Base-by-base conservation (phyloP, 2,888 invertebrate species). In the Dryobotodes eremita region DNA sequence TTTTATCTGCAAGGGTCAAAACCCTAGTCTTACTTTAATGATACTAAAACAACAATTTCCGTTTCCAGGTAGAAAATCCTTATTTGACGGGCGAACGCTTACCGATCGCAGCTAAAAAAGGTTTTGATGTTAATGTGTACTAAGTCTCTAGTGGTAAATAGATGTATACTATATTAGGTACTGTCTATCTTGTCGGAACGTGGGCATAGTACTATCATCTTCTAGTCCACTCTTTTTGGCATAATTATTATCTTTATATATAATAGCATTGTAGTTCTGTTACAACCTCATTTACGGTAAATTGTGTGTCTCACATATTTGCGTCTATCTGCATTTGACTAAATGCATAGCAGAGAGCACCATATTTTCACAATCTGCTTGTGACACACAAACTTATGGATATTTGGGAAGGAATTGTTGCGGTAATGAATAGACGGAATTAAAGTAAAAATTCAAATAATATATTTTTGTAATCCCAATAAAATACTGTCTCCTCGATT, bases 21-120 rank as follows among this genome's bases (percentile, higher is more conserved):
- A 64, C 15, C 59, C 66, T 80, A 36, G 48, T 55, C 31, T 64
- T 76, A 42, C 36, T 77, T 65, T 66, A 61, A 50, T 77, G 64
- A 50, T 81, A 71, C 79, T 79, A 82, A 88, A 80, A 66, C 71
- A 71, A 80, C 2, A 61, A 84, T 84, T 88, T 86, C 83, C 78
- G 89, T 90, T 91, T 97, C 86, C 97, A 98, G 98, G 97, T 97
- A 85, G 96, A 97, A 85, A 99, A 99, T 96, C 99, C 99, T 17
- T 99, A 97, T 92, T 97, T 99, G 90, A 97, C 97, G 89, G 99
- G 99, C 61, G 98, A 99, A 91, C 98, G 98, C 90, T 97, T 99
- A 84, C 99, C 99, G 17, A 98, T 99, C 84, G 99, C 99, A 61
- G 99, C 99, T 77, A 99, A 99, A 95, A 99, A 99, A 95, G 99